A percentile compares a stretch with the other conserved stretches of the same genome.
Conservation (phyloP, 2,888 invertebrate species). For the Myathropa florea region DNA sequence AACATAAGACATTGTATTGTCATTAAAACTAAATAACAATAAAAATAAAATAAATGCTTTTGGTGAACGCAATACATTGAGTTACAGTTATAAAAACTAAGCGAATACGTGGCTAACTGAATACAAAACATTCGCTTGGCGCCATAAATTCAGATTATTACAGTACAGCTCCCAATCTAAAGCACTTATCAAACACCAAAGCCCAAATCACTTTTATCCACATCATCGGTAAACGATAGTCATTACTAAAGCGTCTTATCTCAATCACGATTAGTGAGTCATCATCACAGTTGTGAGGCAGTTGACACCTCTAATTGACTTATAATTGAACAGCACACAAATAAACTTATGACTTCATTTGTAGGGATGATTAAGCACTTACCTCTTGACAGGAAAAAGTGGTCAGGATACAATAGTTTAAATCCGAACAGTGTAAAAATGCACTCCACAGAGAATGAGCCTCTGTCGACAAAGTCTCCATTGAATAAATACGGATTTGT, state of each 20-base stretch:
- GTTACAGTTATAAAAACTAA: too few relatives aligned
- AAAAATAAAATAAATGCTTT: too few relatives aligned
- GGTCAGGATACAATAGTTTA: slow-evolving; percentile 96
- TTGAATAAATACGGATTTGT: slow-evolving; percentile 99
- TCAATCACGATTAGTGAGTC: background rate
- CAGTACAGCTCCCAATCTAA: background rate
- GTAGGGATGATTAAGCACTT: slow-evolving; percentile 75
- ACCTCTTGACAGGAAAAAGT: slow-evolving; percentile 99
- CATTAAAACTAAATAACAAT: too few relatives aligned
- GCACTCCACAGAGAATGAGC: slow-evolving; percentile 99
- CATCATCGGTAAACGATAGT: background rate
- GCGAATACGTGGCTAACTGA: too few relatives aligned
- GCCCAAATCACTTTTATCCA: background rate
- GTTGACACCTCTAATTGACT: background rate
- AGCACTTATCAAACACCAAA: background rate
- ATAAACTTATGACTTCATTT: background rate
- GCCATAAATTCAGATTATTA: too few relatives aligned
- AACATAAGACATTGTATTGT: too few relatives aligned
- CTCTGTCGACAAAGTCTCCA: slow-evolving; percentile 99
- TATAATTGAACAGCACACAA: background rate
- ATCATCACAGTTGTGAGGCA: background rate
- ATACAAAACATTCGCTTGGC: background rate
- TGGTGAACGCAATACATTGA: too few relatives aligned
- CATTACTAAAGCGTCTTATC: background rate
- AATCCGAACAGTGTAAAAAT: slow-evolving; percentile 98